These are phyloP conservation scores for Sesamia nonagrioides DNA, from an alignment of 1,140 invertebrate species.

Conservation along the genomic window DNA sequence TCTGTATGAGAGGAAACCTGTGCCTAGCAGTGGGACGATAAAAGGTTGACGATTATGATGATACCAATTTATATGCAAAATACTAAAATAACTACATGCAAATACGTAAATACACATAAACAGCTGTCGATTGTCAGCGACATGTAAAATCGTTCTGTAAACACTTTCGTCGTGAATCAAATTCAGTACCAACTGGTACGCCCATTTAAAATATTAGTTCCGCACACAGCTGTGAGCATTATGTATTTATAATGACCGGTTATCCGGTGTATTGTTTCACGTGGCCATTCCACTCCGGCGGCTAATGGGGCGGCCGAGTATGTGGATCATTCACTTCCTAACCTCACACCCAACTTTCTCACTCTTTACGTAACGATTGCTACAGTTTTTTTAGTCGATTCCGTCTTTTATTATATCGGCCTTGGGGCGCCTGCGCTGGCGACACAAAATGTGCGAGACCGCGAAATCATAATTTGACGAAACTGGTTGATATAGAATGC, in stretches of 20 bases:
- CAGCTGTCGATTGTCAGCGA: conserved; percentile 8
- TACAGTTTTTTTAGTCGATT: conserved; percentile 64
- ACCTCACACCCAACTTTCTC: conserved; percentile 73
- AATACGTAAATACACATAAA: neutral
- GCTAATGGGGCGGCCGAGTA: conserved; percentile 52
- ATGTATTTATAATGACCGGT: conserved; percentile 50
- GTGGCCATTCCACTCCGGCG: conserved; percentile 56
- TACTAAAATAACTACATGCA: neutral
- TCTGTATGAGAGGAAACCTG: no score
- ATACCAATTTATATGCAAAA: no score
- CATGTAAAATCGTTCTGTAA: conserved; percentile 27
- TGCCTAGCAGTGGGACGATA: no score
- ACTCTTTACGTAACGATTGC: conserved; percentile 70
- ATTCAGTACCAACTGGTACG: conserved; percentile 21
- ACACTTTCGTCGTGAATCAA: conserved; percentile 37
- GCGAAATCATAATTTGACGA: conserved; percentile 70
- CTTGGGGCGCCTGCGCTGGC: conserved; percentile 69
- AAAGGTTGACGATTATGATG: no score
- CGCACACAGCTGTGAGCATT: conserved; percentile 40
- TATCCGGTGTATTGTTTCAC: conserved; percentile 54
- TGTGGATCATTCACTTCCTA: conserved; percentile 60
- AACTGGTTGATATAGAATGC: conserved; percentile 63
- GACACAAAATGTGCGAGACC: conserved; percentile 64
- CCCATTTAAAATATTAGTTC: conserved; percentile 53
- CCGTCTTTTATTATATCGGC: conserved; percentile 67